Base-by-base conservation (phyloP, 2,113 vertebrate species). In the Corydoras sp. region DNA sequence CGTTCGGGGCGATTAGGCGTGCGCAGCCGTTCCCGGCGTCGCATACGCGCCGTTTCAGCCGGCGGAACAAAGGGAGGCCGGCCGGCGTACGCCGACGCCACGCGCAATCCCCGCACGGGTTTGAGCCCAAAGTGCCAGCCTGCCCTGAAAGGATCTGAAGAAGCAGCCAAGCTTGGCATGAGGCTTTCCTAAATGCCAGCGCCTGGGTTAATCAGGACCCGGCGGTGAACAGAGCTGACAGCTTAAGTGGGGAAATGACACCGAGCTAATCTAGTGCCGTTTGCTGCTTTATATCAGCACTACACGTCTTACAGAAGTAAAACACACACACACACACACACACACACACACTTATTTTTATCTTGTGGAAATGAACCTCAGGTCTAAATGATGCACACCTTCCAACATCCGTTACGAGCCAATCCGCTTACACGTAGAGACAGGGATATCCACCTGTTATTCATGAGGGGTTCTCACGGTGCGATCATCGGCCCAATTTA, bases 151-250 rank as follows among this genome's bases (percentile, higher is more conserved):
- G 65, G 65, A 78, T 69, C 59, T 61, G 58, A 61, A 71, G 55
- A 80, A 66, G 64, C 76, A 78, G 72, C 60, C 77, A 71, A 62
- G 75, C 67, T 79, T 77, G 76, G 71, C 55, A 63, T 32, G 60
- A 73, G 31, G 24, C 43, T 73, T 71, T 43, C 31, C 30, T 73
- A 75, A 79, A 81, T 77, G 71, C 59, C 75, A 79, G 61, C 31
- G 14, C 49, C 56, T 48, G 68, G 77, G 55, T 79, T 81, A 81
- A 79, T 81, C 73, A 77, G 71, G 72, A 55, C 67, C 62, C 62
- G 71, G 60, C 31, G 53, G 68, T 62, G 65, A 72, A 64, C 15
- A 65, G 60, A 65, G 56, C 70, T 76, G 75, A 79, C 70, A 73
- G 75, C 50, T 77, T 79, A 71, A 73, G 70, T 71, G 61, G 65